Percentiles rank a stretch among this genome's conserved stretches.
Conservation (phyloP, 2,797 vertebrate species). For the Brachyalestes nurse region DNA sequence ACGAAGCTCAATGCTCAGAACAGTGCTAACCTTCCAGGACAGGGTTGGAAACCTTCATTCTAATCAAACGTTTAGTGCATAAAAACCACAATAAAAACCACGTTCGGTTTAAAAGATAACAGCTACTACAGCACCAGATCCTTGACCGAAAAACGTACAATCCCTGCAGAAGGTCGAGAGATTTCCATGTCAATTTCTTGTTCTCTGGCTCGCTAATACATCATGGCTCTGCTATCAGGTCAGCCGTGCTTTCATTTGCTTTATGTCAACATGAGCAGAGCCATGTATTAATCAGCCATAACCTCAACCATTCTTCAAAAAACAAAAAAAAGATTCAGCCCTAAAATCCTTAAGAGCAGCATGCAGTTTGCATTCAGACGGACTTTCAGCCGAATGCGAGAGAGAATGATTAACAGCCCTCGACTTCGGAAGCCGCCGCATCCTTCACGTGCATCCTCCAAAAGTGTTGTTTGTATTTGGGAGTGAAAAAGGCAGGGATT, state of each 20-base stretch:
- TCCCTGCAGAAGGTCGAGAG: not conserved
- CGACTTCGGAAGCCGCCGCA: conserved; percentile 74
- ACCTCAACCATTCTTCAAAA: conserved; percentile 39
- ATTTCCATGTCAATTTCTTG: not conserved
- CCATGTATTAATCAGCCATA: conserved; percentile 64
- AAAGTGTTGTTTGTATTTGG: conserved; percentile 66
- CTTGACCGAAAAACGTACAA: conserved; percentile 2
- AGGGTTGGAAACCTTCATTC: not conserved
- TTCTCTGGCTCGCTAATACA: conserved; percentile 59
- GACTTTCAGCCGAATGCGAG: not conserved
- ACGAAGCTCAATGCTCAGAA: not conserved
- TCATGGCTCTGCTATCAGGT: conserved; percentile 58
- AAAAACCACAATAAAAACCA: not conserved
- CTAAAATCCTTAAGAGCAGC: not conserved
- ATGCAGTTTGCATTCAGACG: not conserved
- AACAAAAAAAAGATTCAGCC: conserved; percentile 36
- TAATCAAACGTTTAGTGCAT: not conserved
- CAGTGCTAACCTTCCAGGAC: not conserved
- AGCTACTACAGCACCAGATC: not conserved
- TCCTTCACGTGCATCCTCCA: conserved; percentile 67
- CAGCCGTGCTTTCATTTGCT: conserved; percentile 63
- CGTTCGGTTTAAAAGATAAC: not conserved
- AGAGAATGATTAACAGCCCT: conserved; percentile 71
- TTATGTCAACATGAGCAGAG: conserved; percentile 60
- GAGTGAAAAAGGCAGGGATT: conserved; percentile 65